Evolutionary conservation across 2,888 invertebrate genomes (phyloP).

Genomic region (Microplitis manilae): DNA sequence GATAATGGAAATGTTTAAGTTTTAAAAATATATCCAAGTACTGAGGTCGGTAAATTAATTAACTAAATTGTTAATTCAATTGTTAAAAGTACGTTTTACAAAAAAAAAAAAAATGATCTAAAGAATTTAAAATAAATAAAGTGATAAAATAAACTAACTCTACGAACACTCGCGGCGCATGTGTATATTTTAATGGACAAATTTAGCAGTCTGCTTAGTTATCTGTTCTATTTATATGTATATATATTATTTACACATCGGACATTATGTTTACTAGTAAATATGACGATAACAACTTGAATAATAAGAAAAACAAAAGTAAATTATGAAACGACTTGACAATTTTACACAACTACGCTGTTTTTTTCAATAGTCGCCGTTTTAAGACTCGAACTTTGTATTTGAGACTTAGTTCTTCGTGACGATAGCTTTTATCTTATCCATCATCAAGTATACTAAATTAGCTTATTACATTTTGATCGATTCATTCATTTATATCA

Average conservation of each 20-base stretch:
- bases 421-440: conserved; percentile 36
- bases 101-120: too few species aligned
- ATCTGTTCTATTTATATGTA: not conserved
- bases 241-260: not conserved
- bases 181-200: not conserved
- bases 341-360: conserved; percentile 13
- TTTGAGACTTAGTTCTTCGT: conserved; percentile 16
- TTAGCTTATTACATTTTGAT: not conserved
- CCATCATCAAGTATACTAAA: conserved; percentile 16
- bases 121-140: too few species aligned
- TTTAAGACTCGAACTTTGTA: conserved; percentile 26
- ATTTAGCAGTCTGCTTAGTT: not conserved
- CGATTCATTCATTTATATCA: not conserved
- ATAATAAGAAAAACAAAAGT: conserved; percentile 17
- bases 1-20: not conserved
- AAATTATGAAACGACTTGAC: conserved; percentile 5
- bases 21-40: not conserved
- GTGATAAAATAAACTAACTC: not conserved
- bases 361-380: not conserved
- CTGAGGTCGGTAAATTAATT: too few species aligned
- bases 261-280: not conserved
- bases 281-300: not conserved
- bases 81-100: too few species aligned
- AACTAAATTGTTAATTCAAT: too few species aligned
- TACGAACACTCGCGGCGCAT: not conserved